A percentile compares a stretch with the other conserved stretches of the same genome.
Evolutionary conservation across 2,888 invertebrate species (phyloP).

Genomic region (Tiliacea aurago): DNA sequence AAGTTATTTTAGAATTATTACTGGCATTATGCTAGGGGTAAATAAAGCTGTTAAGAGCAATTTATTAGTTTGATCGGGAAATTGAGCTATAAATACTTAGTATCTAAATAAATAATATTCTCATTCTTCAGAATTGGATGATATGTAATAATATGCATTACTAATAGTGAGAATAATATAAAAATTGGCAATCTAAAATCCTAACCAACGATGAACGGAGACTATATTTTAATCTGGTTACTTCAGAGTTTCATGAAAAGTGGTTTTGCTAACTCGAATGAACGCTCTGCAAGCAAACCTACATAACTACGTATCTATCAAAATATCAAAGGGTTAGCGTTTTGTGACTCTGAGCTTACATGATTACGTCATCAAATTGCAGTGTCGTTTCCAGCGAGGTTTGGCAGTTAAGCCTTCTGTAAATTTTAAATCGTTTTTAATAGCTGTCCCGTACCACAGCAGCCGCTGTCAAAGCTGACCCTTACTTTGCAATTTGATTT

Average conservation of each 20-base stretch:
- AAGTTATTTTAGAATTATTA: slow-evolving; percentile 82
- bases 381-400: slow-evolving; percentile 79
- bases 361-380: slow-evolving; percentile 86
- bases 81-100: slow-evolving; percentile 12
- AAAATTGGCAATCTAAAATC: slow-evolving; percentile 1
- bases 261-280: slow-evolving; percentile 17
- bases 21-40: slow-evolving; percentile 71
- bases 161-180: background rate
- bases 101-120: background rate
- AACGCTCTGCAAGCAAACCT: slow-evolving; percentile 12
- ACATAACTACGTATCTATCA: slow-evolving; percentile 22
- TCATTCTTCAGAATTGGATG: background rate
- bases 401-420: slow-evolving; percentile 85
- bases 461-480: slow-evolving; percentile 79
- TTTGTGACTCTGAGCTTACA: slow-evolving; percentile 80
- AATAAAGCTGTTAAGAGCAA: slow-evolving; percentile 63
- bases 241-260: slow-evolving; percentile 16
- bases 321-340: slow-evolving; percentile 80
- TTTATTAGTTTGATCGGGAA: slow-evolving; percentile 45
- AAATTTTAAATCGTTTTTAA: slow-evolving; percentile 90
- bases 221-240: slow-evolving; percentile 14
- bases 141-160: background rate
- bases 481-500: slow-evolving; percentile 80
- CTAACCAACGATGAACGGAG: background rate
- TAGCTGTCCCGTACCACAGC: slow-evolving; percentile 74